A percentile compares a stretch with the other conserved stretches of the same genome.
phyloP scores from a whole-genome alignment of 2,888 invertebrate species.

The Piscicola geometra region DNA sequence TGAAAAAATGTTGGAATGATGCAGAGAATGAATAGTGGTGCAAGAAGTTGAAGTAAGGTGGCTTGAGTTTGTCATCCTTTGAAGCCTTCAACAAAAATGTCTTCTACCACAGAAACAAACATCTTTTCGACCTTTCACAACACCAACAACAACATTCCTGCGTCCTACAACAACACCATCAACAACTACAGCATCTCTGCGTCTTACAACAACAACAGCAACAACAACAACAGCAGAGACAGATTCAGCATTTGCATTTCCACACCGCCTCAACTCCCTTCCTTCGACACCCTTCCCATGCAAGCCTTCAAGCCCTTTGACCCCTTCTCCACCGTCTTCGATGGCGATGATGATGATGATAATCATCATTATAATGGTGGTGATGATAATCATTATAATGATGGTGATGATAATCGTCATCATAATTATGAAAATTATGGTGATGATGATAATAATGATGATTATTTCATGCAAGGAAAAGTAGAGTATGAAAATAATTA shows the following conservation, averaged over 20 bases:
- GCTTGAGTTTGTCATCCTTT: too few relatives aligned
- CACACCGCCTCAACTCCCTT: not conserved
- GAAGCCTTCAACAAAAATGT: too few relatives aligned
- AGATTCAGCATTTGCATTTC: not conserved
- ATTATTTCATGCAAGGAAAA: not conserved
- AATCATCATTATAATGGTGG: not conserved
- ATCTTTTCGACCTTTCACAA: too few relatives aligned
- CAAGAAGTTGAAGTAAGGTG: too few relatives aligned
- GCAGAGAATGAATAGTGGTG: too few relatives aligned
- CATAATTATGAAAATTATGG: not conserved
- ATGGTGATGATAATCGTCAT: not conserved
- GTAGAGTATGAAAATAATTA: not conserved
- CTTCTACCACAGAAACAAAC: too few relatives aligned
- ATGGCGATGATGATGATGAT: slow-evolving; percentile 5
- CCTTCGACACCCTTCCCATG: not conserved
- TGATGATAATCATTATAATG: not conserved
- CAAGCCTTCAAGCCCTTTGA: not conserved
- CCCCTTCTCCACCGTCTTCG: slow-evolving; percentile 1
- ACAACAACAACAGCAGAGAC: not conserved
- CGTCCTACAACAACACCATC: too few relatives aligned
- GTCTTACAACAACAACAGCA: too few relatives aligned
- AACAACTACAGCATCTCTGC: too few relatives aligned
- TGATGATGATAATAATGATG: not conserved
- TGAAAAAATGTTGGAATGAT: too few relatives aligned
- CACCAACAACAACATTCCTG: too few relatives aligned